Base-by-base conservation (phyloP, 2,888 invertebrate genomes). In the Ganaspis brasiliensis region DNA sequence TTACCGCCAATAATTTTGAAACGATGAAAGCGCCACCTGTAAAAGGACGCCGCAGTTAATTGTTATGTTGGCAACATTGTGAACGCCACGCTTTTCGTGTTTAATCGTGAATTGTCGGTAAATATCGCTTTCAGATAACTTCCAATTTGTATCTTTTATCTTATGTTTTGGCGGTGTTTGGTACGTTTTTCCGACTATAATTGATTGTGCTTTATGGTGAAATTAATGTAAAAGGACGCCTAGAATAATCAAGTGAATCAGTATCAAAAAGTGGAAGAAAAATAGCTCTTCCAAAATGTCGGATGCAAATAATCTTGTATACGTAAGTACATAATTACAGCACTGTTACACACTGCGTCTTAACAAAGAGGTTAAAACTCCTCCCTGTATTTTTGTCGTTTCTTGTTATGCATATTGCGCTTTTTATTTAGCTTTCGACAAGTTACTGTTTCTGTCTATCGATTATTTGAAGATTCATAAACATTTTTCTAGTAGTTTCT, bases 161-260 rank as follows among this genome's bases (percentile, higher is more conserved):
- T 19, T 37, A 19, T 45, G 24, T 45, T 63, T 67, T 67, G 67
- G 67, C 67, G 67, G 67, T 67, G 67, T 67, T 63, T 40, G 37
- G 21, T 67, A 26, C 19, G 14, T 10, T 45, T 16, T 59, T 16
- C 59, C 10, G 31, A 8, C 2, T 31, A n/a, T 8, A 21, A 26
- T 24, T n/a, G 4, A 24, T 40, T 14, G 35, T 10, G 0, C 14
- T 40, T 63, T 24, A 63, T 14, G 14, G 37, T 12, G 14, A 63
- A 19, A 10, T 14, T 63, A 37, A 40, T 40, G 4, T 1, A 37
- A 63, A 40, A 37, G 5, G 24, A 56, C 12, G 16, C 21, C 4
- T 40, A 12, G 3, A 24, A n/a, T n/a, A 9, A n/a, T n/a, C 0
- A 45, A 45, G 67, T 67, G 24, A 26, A 24, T 26, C n/a, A 10